These are phyloP conservation scores for Atlantisia rogersi DNA, from an alignment of 2,113 vertebrate species.

Conservation along the genomic window DNA sequence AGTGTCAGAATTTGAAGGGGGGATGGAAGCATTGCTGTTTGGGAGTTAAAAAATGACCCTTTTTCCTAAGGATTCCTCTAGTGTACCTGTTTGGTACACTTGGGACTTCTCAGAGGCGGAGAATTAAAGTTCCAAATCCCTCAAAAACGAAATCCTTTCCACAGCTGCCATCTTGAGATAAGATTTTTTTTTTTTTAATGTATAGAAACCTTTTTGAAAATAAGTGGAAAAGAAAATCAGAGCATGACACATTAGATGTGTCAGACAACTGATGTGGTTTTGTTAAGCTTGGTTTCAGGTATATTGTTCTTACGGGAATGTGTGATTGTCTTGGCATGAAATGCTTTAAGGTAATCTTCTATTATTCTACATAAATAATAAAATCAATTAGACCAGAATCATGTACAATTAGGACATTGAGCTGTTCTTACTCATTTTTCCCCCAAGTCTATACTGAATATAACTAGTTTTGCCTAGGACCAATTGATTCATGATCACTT, in stretches of 20 bases:
- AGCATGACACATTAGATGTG: background rate
- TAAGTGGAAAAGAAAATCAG: background rate
- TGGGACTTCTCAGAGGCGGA: background rate
- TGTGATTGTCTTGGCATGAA: background rate
- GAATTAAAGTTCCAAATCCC: background rate
- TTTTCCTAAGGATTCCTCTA: background rate
- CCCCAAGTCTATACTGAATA: background rate
- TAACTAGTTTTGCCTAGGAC: background rate
- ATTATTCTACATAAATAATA: background rate
- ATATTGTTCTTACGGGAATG: background rate
- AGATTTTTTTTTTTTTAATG: background rate
- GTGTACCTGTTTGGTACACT: background rate
- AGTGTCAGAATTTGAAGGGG: background rate
- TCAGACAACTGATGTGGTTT: background rate
- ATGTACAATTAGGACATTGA: background rate
- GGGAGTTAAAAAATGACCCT: rapidly evolving
- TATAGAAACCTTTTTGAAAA: background rate
- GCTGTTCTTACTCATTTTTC: background rate
- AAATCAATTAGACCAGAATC: background rate
- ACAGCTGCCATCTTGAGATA: background rate
- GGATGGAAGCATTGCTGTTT: background rate
- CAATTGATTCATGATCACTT: background rate
- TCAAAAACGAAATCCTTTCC: background rate
- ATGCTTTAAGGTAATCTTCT: background rate
- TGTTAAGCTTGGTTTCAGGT: background rate